These are phyloP conservation scores for Sebastes fasciatus DNA, from an alignment of 2,113 vertebrate genomes.

Conservation along the genomic window DNA sequence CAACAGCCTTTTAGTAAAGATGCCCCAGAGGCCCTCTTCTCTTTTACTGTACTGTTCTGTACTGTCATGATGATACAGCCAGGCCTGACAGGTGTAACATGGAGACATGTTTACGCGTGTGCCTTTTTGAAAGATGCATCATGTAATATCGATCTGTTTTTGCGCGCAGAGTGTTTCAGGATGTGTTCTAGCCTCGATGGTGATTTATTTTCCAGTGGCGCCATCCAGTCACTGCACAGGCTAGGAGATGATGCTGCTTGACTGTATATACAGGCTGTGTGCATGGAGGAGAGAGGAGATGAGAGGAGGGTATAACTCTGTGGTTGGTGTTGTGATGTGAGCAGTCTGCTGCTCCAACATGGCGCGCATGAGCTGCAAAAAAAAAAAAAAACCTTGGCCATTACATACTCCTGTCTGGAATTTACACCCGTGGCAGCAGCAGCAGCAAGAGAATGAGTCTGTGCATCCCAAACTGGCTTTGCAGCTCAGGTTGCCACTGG, in stretches of 20 bases:
- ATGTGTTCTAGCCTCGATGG: slow-evolving; percentile 7
- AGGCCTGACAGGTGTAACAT: slow-evolving; percentile 72
- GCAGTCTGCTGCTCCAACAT: slow-evolving; percentile 77
- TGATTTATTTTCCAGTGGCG: slow-evolving; percentile 56
- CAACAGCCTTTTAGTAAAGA: slow-evolving; percentile 17
- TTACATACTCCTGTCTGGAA: slow-evolving; percentile 78
- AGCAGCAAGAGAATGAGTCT: not conserved
- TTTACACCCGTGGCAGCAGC: slow-evolving; percentile 25
- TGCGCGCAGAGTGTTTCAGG: slow-evolving; percentile 13
- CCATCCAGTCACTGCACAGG: slow-evolving; percentile 34
- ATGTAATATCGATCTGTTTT: slow-evolving; percentile 69
- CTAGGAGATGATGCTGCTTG: slow-evolving; percentile 60
- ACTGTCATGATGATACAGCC: slow-evolving; percentile 11
- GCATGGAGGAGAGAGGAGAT: slow-evolving; percentile 14
- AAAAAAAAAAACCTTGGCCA: slow-evolving; percentile 59
- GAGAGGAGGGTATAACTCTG: slow-evolving; percentile 22
- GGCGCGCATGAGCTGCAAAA: slow-evolving; percentile 71
- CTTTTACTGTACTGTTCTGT: not conserved
- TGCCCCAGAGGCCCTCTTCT: slow-evolving; percentile 30
- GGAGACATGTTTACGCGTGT: slow-evolving; percentile 66
- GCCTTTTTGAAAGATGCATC: slow-evolving; percentile 38
- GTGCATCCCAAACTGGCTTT: slow-evolving; percentile 27
- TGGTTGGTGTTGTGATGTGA: slow-evolving; percentile 72
- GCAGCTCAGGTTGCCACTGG: slow-evolving; percentile 41
- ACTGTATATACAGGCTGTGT: slow-evolving; percentile 21